Percentiles rank a stretch among this genome's conserved stretches.
These are phyloP conservation scores for Pagrus major DNA, from an alignment of 2,113 vertebrate genomes.

Conservation along the genomic window DNA sequence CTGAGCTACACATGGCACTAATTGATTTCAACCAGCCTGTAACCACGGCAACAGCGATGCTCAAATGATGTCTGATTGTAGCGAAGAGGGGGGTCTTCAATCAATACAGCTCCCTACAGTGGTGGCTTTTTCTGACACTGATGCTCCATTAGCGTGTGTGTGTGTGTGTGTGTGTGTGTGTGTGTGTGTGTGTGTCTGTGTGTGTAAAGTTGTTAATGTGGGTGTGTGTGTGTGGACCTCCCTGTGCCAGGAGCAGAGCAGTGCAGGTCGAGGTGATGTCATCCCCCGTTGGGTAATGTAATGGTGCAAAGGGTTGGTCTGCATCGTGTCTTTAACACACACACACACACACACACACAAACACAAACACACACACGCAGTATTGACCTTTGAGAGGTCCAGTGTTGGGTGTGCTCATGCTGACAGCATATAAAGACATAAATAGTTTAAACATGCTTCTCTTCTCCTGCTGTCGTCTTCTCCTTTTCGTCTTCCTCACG, in stretches of 20 bases:
- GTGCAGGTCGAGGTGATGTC: conserved; percentile 56
- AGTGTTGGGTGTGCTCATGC: not conserved
- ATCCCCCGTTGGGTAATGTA: conserved; percentile 37
- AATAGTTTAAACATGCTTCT: not conserved
- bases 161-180: conserved; percentile 24
- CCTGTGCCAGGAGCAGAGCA: conserved; percentile 23
- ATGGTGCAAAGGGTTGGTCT: conserved; percentile 33
- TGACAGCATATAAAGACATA: not conserved
- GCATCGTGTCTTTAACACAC: conserved; percentile 32
- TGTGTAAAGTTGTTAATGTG: conserved; percentile 5
- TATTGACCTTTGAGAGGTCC: not conserved
- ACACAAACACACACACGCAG: conserved; percentile 21
- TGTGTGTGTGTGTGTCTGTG: not conserved
- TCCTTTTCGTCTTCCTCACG: not conserved
- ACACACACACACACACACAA: conserved; percentile 2
- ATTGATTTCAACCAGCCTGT: conserved; percentile 47
- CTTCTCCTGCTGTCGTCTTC: too few relatives aligned
- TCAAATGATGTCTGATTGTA: conserved; percentile 42
- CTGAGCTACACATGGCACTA: not conserved
- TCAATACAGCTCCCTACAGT: conserved; percentile 53
- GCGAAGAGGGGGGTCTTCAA: conserved; percentile 22
- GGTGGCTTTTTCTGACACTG: conserved; percentile 9
- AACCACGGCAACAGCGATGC: conserved; percentile 61
- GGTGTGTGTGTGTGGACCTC: conserved; percentile 10
- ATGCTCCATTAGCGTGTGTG: conserved; percentile 37